These are phyloP conservation scores for Protaetia brevitarsis DNA, from an alignment of 1,140 invertebrate genomes.

Conservation along the genomic window DNA sequence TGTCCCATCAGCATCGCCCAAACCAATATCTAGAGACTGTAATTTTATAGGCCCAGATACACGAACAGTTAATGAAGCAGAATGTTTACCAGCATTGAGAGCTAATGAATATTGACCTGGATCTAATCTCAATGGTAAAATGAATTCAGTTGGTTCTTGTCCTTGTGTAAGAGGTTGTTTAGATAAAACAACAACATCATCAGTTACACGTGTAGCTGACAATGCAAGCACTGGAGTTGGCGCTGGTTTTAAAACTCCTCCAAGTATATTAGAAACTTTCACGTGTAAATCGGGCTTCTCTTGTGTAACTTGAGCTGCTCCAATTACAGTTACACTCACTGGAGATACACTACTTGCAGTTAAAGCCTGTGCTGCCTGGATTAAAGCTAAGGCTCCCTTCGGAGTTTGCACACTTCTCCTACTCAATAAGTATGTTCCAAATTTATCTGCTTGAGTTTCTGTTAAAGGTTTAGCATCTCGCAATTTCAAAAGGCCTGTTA, in stretches of 20 bases:
- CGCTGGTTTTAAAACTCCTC: constrained; percentile 62
- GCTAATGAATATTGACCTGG: constrained; percentile 84
- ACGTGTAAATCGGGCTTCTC: constrained; percentile 71
- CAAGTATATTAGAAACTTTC: constrained; percentile 81
- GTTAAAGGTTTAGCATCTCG: constrained; percentile 71
- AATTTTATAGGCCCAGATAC: constrained; percentile 72
- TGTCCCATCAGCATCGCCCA: constrained; percentile 84
- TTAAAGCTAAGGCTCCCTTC: constrained; percentile 74
- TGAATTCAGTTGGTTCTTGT: constrained; percentile 65
- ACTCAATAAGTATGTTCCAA: constrained; percentile 89
- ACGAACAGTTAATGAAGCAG: constrained; percentile 66
- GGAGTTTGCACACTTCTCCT: constrained; percentile 82
- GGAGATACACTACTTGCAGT: constrained; percentile 41
- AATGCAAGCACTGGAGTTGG: constrained; percentile 70
- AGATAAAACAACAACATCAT: constrained; percentile 73
- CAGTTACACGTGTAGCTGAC: constrained; percentile 68
- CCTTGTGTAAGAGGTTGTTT: constrained; percentile 54
- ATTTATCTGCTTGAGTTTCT: constrained; percentile 81
- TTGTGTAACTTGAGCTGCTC: constrained; percentile 66
- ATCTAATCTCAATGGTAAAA: constrained; percentile 74
- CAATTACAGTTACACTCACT: constrained; percentile 70
- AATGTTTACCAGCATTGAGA: constrained; percentile 68
- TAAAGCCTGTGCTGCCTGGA: constrained; percentile 68
- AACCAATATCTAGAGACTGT: constrained; percentile 80
- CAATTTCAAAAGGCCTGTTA: constrained; percentile 72